A percentile compares a stretch with the other conserved stretches of the same genome.
phyloP scores from a whole-genome alignment of 53 echinoderm and acorn worm genomes.

The Zoroaster sp. region DNA sequence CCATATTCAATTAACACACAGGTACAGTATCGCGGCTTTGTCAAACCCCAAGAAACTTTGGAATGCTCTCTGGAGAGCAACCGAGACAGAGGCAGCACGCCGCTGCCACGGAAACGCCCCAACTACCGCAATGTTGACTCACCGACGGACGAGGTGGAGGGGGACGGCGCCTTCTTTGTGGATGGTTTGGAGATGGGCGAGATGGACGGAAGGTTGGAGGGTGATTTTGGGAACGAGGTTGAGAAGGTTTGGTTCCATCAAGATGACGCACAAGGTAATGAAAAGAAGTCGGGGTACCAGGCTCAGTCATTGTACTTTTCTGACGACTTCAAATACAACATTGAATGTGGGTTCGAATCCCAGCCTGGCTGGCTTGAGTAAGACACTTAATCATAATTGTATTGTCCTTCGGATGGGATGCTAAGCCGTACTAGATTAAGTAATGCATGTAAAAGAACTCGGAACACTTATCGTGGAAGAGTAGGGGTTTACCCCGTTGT shows the following conservation, averaged over 20 bases:
- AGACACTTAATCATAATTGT: too few species aligned
- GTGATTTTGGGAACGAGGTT: conserved; percentile 24
- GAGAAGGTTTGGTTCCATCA: conserved; percentile 27
- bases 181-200: conserved; percentile 4
- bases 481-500: too few species aligned
- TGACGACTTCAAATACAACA: too few species aligned
- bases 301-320: too few species aligned
- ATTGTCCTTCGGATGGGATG: too few species aligned
- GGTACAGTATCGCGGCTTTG: conserved; percentile 80
- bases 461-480: too few species aligned
- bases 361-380: too few species aligned
- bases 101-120: conserved; percentile 73
- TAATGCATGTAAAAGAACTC: too few species aligned
- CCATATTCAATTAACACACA: neutral
- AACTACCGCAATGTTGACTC: conserved; percentile 95
- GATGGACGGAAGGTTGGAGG: neutral
- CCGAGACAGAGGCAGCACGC: conserved; percentile 49
- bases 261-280: conserved; percentile 29
- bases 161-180: conserved; percentile 4
- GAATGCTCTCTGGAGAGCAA: conserved; percentile 86
- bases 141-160: conserved; percentile 78
- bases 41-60: conserved; percentile 81
- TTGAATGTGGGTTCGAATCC: too few species aligned
- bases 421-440: too few species aligned
- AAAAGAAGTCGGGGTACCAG: too few species aligned